Conservation (phyloP, 2,113 vertebrate species). For the Mirza zaza region DNA sequence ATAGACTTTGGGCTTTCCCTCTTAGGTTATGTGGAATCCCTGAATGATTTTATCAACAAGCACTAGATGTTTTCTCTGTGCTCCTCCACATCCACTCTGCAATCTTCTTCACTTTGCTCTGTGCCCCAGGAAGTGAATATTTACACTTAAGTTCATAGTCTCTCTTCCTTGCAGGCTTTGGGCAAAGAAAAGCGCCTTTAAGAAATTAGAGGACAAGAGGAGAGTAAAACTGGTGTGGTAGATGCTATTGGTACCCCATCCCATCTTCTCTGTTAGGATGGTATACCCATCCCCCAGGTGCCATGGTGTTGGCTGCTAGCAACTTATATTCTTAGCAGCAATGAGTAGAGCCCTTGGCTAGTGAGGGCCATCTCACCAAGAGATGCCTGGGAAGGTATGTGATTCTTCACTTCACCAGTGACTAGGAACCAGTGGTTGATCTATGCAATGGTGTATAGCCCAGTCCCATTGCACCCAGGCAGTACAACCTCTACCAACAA, state of each 20-base stretch:
- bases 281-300: neutral
- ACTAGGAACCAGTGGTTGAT: neutral
- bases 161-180: neutral
- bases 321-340: neutral
- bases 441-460: neutral
- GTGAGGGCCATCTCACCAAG: neutral
- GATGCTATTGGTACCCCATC: fast-evolving
- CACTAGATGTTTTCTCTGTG: neutral
- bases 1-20: neutral
- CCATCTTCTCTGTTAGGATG: neutral
- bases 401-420: neutral
- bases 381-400: neutral
- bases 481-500: neutral
- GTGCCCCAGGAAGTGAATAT: neutral
- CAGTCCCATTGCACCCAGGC: neutral
- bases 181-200: neutral
- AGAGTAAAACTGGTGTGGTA: neutral
- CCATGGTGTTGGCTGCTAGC: neutral
- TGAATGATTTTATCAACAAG: neutral
- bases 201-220: neutral
- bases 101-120: neutral
- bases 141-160: neutral
- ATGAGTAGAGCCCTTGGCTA: neutral
- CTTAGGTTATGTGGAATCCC: neutral
- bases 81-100: neutral